phyloP scores from a whole-genome alignment of 2,888 invertebrate genomes.

The Ochropleura leucogaster region DNA sequence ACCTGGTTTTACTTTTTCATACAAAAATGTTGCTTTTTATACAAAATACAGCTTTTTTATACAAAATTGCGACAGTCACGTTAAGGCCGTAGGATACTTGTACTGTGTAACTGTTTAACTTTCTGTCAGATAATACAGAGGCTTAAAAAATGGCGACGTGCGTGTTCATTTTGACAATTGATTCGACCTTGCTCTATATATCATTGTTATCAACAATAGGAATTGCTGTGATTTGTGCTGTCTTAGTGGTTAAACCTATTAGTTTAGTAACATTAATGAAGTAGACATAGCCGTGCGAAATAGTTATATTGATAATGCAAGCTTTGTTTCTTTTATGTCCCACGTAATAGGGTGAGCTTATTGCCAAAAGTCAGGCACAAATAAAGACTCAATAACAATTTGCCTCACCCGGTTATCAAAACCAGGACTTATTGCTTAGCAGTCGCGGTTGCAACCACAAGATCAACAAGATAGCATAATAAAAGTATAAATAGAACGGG shows the following conservation, averaged over 20 bases:
- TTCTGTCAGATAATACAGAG: slow-evolving; percentile 42
- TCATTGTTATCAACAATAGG: slow-evolving; percentile 38
- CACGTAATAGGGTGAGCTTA: too few relatives aligned
- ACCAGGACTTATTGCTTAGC: too few relatives aligned
- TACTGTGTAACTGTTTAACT: slow-evolving; percentile 31
- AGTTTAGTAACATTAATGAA: slow-evolving; percentile 23
- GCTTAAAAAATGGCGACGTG: slow-evolving; percentile 65
- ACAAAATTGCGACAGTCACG: slow-evolving; percentile 65
- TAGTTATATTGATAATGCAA: neutral
- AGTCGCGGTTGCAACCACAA: too few relatives aligned
- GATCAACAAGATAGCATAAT: too few relatives aligned
- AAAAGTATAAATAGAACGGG: too few relatives aligned
- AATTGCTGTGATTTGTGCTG: slow-evolving; percentile 30
- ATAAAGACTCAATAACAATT: too few relatives aligned
- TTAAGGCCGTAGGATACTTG: slow-evolving; percentile 47
- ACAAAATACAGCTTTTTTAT: slow-evolving; percentile 52
- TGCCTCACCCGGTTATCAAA: too few relatives aligned
- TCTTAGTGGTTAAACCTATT: neutral
- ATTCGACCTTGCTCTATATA: slow-evolving; percentile 59
- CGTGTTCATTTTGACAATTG: slow-evolving; percentile 60
- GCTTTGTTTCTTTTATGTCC: neutral
- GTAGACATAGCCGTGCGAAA: neutral
- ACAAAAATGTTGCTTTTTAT: slow-evolving; percentile 42
- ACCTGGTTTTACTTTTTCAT: slow-evolving; percentile 64
- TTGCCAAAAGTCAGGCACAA: too few relatives aligned